Evolutionary conservation across 2,888 invertebrate species (phyloP).

Genomic region (Drymonia ruficornis): DNA sequence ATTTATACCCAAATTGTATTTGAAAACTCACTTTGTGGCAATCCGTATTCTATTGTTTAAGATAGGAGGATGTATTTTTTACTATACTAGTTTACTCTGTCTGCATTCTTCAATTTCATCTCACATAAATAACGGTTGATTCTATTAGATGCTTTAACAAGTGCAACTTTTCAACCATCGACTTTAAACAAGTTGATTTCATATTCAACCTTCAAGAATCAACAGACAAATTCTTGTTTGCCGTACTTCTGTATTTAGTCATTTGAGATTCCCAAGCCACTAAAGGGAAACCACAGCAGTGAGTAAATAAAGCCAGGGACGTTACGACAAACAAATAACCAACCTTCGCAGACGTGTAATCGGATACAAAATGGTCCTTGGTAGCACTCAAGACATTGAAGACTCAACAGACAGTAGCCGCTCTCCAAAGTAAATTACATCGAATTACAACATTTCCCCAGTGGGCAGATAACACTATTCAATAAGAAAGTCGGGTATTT

Average conservation of each 20-base stretch:
- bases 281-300: slow-evolving; percentile 61
- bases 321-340: slow-evolving; percentile 69
- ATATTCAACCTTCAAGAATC: background rate
- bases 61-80: too few relatives aligned
- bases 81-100: too few relatives aligned
- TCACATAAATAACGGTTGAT: too few relatives aligned
- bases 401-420: slow-evolving; percentile 55
- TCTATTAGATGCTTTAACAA: too few relatives aligned
- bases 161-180: too few relatives aligned
- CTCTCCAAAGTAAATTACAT: slow-evolving; percentile 59
- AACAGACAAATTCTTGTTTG: slow-evolving; percentile 32
- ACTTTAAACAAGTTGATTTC: too few relatives aligned
- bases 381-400: slow-evolving; percentile 53
- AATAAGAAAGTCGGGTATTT: slow-evolving; percentile 39
- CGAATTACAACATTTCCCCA: slow-evolving; percentile 56
- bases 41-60: too few relatives aligned
- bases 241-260: slow-evolving; percentile 48
- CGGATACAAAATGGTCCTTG: slow-evolving; percentile 70
- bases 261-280: slow-evolving; percentile 58
- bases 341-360: slow-evolving; percentile 66
- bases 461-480: slow-evolving; percentile 46
- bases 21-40: background rate
- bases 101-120: too few relatives aligned
- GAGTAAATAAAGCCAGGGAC: slow-evolving; percentile 63
- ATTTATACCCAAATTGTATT: slow-evolving; percentile 1